Conservation (phyloP, 1,140 invertebrate genomes). For the Parapsyche elsis region DNA sequence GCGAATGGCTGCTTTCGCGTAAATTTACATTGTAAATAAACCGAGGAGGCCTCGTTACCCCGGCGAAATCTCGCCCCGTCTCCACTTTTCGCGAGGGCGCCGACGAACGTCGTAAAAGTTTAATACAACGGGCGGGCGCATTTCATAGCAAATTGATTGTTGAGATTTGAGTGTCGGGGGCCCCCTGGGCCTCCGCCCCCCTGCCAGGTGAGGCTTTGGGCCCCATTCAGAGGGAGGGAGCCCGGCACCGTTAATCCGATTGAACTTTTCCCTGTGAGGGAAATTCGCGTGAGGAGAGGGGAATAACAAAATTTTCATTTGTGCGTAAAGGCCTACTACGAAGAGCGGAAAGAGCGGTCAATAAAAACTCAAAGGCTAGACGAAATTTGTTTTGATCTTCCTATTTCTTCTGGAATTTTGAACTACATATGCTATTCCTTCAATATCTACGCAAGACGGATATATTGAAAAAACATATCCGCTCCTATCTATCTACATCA, state of each 20-base stretch:
- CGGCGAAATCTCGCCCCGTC: background rate
- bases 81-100: background rate
- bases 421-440: background rate
- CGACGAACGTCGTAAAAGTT: conserved; percentile 35
- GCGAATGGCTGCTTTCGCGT: background rate
- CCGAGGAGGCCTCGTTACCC: conserved; percentile 4
- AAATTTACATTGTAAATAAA: conserved; percentile 38
- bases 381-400: conserved; percentile 10
- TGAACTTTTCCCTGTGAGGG: conserved; percentile 36
- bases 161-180: conserved; percentile 34
- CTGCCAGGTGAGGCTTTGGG: background rate
- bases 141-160: conserved; percentile 43
- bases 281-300: conserved; percentile 17
- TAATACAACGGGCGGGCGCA: conserved; percentile 31
- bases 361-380: conserved; percentile 2
- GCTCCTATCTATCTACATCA: no score
- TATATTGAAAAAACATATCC: no score
- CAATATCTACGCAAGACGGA: no score
- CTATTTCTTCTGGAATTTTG: background rate
- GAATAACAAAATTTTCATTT: conserved; percentile 46
- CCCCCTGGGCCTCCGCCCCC: background rate
- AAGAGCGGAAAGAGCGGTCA: background rate
- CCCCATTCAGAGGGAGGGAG: background rate
- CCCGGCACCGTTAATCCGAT: conserved; percentile 39
- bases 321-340: background rate